phyloP scores from a whole-genome alignment of 2,113 vertebrate genomes.

The Hyaena hyaena region DNA sequence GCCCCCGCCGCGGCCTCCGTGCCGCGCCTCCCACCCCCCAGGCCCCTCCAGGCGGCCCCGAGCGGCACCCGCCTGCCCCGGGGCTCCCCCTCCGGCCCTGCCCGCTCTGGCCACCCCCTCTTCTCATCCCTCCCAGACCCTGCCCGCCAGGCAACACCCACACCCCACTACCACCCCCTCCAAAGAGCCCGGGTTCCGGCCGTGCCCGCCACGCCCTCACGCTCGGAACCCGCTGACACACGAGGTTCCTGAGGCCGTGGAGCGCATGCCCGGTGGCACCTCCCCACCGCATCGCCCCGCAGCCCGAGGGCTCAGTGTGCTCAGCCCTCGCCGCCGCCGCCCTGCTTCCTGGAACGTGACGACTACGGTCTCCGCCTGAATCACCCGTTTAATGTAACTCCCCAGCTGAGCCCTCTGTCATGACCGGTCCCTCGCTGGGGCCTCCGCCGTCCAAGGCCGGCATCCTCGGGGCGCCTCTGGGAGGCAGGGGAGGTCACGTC shows the following conservation, averaged over 20 bases:
- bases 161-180: not conserved
- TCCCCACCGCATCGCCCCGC: not conserved
- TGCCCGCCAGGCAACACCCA: not conserved
- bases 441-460: not conserved
- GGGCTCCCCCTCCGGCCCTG: not conserved
- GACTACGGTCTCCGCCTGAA: not conserved
- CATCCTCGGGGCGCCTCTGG: not conserved
- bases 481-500: not conserved
- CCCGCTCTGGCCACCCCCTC: not conserved
- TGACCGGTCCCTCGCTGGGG: not conserved
- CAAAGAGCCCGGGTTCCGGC: not conserved
- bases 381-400: not conserved
- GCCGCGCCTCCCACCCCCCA: too few species aligned
- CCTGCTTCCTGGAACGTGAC: not conserved
- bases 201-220: not conserved
- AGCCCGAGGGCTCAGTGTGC: not conserved
- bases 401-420: not conserved
- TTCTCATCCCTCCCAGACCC: not conserved
- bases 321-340: not conserved
- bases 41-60: too few species aligned
- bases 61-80: rapidly evolving
- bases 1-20: too few species aligned
- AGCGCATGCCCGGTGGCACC: not conserved
- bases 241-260: not conserved
- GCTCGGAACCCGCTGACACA: not conserved